These are phyloP conservation scores for Brevipalpus yothersi DNA, from an alignment of 1,140 invertebrate genomes.

Conservation along the genomic window DNA sequence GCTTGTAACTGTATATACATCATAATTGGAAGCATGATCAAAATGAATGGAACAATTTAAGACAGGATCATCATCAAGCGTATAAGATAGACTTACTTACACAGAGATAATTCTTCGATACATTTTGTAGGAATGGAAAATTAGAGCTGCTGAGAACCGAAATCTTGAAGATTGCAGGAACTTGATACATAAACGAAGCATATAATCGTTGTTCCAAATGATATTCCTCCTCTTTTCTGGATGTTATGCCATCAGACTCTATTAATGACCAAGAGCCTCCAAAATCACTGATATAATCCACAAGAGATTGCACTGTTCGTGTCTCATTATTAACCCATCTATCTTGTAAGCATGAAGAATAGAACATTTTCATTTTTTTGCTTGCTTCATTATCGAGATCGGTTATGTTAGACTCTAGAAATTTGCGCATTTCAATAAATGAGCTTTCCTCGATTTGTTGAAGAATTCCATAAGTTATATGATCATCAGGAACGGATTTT, in stretches of 20 bases:
- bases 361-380: constrained; percentile 24
- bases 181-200: constrained; percentile 25
- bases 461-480: constrained; percentile 19
- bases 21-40: constrained; percentile 13
- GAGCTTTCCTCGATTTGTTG: constrained; percentile 25
- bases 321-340: constrained; percentile 14
- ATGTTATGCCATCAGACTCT: neutral
- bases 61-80: neutral
- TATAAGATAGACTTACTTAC: neutral
- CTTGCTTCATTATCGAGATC: constrained; percentile 18
- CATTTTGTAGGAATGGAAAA: neutral
- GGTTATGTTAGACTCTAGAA: neutral
- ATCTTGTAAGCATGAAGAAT: constrained; percentile 27
- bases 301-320: constrained; percentile 16
- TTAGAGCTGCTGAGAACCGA: constrained; percentile 16
- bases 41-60: neutral
- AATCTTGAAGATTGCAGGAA: constrained; percentile 25
- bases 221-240: neutral
- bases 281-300: constrained; percentile 16
- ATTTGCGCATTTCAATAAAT: constrained; percentile 22
- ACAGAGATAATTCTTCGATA: neutral
- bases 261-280: constrained; percentile 26
- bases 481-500: constrained; percentile 22
- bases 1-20: constrained; percentile 18
- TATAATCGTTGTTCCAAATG: constrained; percentile 21